Base-by-base conservation (phyloP, 2,797 vertebrate genomes). In the Crocodylus rhombifer region DNA sequence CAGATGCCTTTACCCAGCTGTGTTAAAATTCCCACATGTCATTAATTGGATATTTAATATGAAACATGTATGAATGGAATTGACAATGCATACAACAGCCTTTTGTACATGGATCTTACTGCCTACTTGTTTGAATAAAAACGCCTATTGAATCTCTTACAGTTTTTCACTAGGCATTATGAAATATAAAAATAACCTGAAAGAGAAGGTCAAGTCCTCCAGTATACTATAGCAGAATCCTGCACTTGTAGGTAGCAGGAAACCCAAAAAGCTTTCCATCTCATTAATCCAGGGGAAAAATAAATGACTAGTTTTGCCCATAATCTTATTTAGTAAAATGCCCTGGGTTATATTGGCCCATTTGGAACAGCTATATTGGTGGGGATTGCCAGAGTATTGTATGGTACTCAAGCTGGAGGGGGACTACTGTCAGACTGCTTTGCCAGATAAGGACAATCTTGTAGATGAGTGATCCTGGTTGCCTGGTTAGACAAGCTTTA, bases 41-140 rank as follows among this genome's bases (percentile, higher is more conserved):
- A 60, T 36, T 30, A 74, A 63, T 18, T 82, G 77, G 23, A 20
- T 58, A 2, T 65, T 51, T 17, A 9, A 51, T 30, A 73, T 3
- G 33, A 82, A 60, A 33, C 62, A 77, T 75, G 16, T 30, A 33
- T 30, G 33, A 67, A 67, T 33, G n/a, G 73, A 88, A 51, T 56
- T 78, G 21, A 42, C 0, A 1, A 33, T 6, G 17, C 5, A 13
- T 30, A 17, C 69, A 86, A 60, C 2, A 69, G 8, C 3, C 25
- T 80, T 80, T 65, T 14, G 82, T 18, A 55, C 14, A 6, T 61
- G 23, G 30, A n/a, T 14, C 77, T 10, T 0, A 0, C 21, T 60
- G 30, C 9, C 1, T 1, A 28, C 21, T 86, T 86, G 28, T 79
- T 79, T 14, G 81, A 80, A 42, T 42, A 42, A 42, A 55, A 90